phyloP scores from a whole-genome alignment of 2,113 vertebrate species.

The Tichodroma muraria region DNA sequence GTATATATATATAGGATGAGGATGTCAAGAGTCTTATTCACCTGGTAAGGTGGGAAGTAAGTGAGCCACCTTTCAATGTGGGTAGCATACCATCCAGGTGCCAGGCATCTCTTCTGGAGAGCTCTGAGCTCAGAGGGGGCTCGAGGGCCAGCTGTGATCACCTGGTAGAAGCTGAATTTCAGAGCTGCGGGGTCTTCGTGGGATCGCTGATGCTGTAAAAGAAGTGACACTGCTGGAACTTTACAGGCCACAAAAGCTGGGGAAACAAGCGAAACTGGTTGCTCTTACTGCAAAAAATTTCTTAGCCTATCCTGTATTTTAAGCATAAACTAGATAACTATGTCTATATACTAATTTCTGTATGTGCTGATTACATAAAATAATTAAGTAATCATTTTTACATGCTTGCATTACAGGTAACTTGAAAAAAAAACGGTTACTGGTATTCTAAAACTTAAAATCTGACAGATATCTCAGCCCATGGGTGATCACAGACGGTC shows the following conservation, averaged over 20 bases:
- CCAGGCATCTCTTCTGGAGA: slow-evolving; percentile 88
- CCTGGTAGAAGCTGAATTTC: slow-evolving; percentile 91
- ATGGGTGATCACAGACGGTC: neutral
- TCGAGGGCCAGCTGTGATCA: slow-evolving; percentile 83
- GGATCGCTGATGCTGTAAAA: slow-evolving; percentile 86
- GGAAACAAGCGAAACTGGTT: neutral
- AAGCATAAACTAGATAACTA: neutral
- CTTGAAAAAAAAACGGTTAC: neutral
- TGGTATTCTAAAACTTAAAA: neutral
- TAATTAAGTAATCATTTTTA: neutral
- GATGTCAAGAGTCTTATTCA: slow-evolving; percentile 33
- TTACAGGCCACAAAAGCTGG: neutral
- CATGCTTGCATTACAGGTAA: neutral
- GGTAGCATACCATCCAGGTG: slow-evolving; percentile 87
- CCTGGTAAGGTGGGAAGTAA: slow-evolving; percentile 89
- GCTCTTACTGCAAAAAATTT: neutral
- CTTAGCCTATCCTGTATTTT: neutral
- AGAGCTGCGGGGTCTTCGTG: slow-evolving; percentile 88
- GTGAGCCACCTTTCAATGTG: slow-evolving; percentile 92
- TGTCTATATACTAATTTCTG: neutral
- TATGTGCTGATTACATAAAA: neutral
- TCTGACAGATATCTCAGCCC: neutral
- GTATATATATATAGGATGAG: neutral
- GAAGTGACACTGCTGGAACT: neutral
- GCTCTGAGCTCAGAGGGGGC: slow-evolving; percentile 82